Percentiles rank a stretch among this genome's conserved stretches.
Evolutionary conservation across 2,113 vertebrate species (phyloP).

Genomic region (Chrysochloris asiatica): DNA sequence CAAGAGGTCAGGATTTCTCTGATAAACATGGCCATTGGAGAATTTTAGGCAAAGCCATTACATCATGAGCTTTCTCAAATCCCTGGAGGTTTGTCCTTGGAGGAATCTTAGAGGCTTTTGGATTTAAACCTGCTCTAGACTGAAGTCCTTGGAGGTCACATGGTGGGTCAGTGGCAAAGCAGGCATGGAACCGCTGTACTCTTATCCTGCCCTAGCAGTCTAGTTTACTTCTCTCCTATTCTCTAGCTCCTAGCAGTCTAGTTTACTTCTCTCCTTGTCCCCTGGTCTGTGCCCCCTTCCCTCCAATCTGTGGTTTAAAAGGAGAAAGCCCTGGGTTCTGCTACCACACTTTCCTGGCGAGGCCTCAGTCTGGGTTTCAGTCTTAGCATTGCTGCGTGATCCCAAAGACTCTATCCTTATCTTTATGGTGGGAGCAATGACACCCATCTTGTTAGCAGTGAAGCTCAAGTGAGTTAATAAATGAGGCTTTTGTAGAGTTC

Average conservation of each 20-base stretch:
- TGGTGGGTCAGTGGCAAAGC: not conserved
- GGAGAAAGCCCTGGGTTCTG: not conserved
- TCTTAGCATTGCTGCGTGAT: not conserved
- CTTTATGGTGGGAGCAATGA: not conserved
- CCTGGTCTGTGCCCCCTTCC: not conserved
- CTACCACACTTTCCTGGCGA: not conserved
- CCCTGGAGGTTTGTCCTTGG: slow-evolving; percentile 37
- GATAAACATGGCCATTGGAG: not conserved
- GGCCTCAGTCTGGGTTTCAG: not conserved
- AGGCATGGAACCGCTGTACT: not conserved
- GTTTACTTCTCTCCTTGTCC: not conserved
- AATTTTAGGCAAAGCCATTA: not conserved
- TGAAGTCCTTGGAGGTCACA: not conserved
- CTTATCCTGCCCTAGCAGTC: not conserved
- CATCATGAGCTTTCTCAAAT: not conserved
- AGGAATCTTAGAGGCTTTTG: not conserved
- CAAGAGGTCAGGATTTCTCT: slow-evolving; percentile 1
- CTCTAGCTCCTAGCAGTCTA: not conserved
- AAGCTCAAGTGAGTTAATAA: not conserved
- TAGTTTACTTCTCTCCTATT: not conserved
- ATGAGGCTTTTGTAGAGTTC: not conserved
- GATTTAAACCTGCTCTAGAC: not conserved
- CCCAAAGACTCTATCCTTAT: slow-evolving; percentile 6
- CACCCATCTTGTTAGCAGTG: not conserved
- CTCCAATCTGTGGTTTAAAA: not conserved